A percentile compares a stretch with the other conserved stretches of the same genome.
Evolutionary conservation across 2,888 invertebrate species (phyloP).

Genomic region (Pammene aurita): DNA sequence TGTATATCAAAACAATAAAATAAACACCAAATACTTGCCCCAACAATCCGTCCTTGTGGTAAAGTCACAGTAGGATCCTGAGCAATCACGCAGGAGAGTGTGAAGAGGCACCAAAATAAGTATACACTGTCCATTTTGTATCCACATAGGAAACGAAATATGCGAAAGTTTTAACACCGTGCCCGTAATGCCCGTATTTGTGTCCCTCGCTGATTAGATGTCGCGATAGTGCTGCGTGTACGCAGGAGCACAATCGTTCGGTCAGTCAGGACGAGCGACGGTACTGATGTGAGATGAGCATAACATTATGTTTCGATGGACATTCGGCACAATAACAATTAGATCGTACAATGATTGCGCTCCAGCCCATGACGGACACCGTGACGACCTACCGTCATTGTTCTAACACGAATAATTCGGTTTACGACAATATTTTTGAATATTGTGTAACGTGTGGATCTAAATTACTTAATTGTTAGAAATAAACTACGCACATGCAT

Average conservation of each 20-base stretch:
- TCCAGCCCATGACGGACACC: constrained; percentile 71
- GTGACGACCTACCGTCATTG: constrained; percentile 68
- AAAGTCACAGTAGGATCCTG: constrained; percentile 82
- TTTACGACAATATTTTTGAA: constrained; percentile 47
- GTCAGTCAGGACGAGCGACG: constrained; percentile 47
- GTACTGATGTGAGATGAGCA: constrained; percentile 56
- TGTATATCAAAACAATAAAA: background rate
- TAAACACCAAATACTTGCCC: constrained; percentile 71
- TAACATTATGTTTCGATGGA: constrained; percentile 52
- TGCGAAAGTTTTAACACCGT: background rate
- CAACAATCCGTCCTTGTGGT: constrained; percentile 83
- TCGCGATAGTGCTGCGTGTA: background rate
- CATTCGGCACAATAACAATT: constrained; percentile 68
- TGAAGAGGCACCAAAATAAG: constrained; percentile 45
- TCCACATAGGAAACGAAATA: background rate
- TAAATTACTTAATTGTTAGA: constrained; percentile 12
- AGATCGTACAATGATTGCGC: constrained; percentile 75
- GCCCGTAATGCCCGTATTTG: background rate
- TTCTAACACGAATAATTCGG: constrained; percentile 65
- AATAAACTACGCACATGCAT: constrained; percentile 2
- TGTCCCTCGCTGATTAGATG: background rate
- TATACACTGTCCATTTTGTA: constrained; percentile 20
- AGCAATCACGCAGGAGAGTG: constrained; percentile 49
- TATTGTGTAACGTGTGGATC: constrained; percentile 22
- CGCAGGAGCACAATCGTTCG: constrained; percentile 16